Conservation (phyloP, 1,140 invertebrate genomes). For the Drosophila nebulosa region DNA sequence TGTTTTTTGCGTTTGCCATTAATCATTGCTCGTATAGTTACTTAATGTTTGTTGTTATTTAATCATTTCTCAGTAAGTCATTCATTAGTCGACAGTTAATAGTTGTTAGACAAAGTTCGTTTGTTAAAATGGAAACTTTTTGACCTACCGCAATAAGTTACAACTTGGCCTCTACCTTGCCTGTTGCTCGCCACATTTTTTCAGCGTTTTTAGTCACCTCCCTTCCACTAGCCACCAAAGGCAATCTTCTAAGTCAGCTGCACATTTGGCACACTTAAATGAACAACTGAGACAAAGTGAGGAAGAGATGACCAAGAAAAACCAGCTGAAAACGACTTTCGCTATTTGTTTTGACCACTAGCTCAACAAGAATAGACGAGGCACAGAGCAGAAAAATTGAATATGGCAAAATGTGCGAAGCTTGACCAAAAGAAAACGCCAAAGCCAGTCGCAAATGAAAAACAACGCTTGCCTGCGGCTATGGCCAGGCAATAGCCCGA, state of each 20-base stretch:
- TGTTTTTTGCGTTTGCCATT: neutral
- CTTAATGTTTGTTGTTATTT: neutral
- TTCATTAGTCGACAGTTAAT: neutral
- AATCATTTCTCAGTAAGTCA: neutral
- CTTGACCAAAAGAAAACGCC: slow-evolving; percentile 64
- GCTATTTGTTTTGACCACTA: slow-evolving; percentile 44
- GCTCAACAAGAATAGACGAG: neutral
- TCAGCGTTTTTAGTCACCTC: slow-evolving; percentile 12
- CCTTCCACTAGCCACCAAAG: slow-evolving; percentile 1
- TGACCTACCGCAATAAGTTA: slow-evolving; percentile 18
- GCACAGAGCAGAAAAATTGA: slow-evolving; percentile 41
- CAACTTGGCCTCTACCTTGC: slow-evolving; percentile 49
- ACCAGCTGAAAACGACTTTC: slow-evolving; percentile 73
- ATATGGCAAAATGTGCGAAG: slow-evolving; percentile 45
- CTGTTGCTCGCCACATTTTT: slow-evolving; percentile 35
- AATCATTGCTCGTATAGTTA: neutral
- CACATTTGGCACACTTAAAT: slow-evolving; percentile 69
- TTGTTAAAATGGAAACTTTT: neutral
- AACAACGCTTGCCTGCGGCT: slow-evolving; percentile 34
- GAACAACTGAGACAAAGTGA: slow-evolving; percentile 17
- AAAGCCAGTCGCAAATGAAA: slow-evolving; percentile 49
- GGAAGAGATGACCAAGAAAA: slow-evolving; percentile 26
- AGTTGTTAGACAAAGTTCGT: neutral
- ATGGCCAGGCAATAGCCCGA: slow-evolving; percentile 43
- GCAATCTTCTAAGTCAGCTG: slow-evolving; percentile 40